Conservation (phyloP, 2,888 invertebrate genomes). For the Leucozona laternaria region DNA sequence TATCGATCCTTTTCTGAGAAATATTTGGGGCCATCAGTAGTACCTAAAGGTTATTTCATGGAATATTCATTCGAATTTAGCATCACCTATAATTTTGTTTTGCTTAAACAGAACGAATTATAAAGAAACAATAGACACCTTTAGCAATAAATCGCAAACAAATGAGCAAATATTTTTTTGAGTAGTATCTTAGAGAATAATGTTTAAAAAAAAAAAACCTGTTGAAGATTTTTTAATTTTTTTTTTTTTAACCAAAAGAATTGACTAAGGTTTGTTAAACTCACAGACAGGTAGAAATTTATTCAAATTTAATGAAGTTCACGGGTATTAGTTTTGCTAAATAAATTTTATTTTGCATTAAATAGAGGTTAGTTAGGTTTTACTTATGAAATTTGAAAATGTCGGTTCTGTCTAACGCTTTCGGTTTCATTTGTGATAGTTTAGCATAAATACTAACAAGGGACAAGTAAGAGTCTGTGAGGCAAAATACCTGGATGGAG, state of each 20-base stretch:
- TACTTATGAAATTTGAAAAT: background rate
- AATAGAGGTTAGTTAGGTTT: background rate
- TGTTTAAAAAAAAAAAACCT: background rate
- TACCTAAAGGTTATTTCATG: too few relatives aligned
- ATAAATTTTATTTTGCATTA: background rate
- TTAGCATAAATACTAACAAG: too few relatives aligned
- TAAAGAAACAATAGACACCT: background rate
- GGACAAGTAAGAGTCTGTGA: too few relatives aligned
- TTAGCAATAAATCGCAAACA: background rate
- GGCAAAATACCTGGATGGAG: too few relatives aligned
- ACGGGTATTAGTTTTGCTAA: background rate
- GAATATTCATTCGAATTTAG: too few relatives aligned
- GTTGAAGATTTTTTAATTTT: slow-evolving; percentile 1
- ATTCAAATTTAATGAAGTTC: background rate
- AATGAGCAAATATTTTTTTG: background rate
- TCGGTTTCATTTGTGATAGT: too few relatives aligned
- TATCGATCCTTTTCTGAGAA: background rate
- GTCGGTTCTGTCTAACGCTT: too few relatives aligned
- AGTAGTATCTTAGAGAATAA: too few relatives aligned
- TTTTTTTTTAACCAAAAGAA: background rate
- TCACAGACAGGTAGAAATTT: background rate
- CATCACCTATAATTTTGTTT: background rate
- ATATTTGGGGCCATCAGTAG: too few relatives aligned
- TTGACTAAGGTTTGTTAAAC: background rate
- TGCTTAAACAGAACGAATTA: background rate